Percentiles rank a stretch among this genome's conserved stretches.
These are phyloP conservation scores for Caenorhabditis auriculariae DNA, from an alignment of 2,888 invertebrate genomes.

Conservation along the genomic window DNA sequence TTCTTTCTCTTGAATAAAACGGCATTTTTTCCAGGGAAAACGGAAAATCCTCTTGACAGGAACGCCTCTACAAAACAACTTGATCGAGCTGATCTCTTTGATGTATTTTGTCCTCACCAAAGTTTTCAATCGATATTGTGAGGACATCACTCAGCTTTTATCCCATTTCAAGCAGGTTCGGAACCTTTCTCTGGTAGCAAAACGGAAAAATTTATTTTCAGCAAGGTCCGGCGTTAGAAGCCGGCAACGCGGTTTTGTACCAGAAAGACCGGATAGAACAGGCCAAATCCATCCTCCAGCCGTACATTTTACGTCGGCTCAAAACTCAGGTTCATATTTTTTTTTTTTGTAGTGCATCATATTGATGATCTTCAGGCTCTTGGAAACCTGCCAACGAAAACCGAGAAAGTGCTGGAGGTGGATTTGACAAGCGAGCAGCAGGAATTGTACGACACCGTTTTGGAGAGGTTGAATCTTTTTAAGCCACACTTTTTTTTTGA, in stretches of 20 bases:
- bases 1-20: too few species aligned
- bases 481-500: too few species aligned
- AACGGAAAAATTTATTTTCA: constrained; percentile 5
- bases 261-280: constrained; percentile 86
- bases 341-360: too few species aligned
- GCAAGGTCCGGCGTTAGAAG: constrained; percentile 39
- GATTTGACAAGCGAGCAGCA: constrained; percentile 77
- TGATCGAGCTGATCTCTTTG: constrained; percentile 87
- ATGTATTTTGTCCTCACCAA: constrained; percentile 94
- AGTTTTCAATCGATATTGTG: constrained; percentile 50
- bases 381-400: constrained; percentile 80
- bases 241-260: constrained; percentile 75
- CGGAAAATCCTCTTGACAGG: constrained; percentile 87
- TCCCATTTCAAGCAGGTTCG: constrained; percentile 53
- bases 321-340: constrained; percentile 72
- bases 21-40: constrained; percentile 77
- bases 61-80: constrained; percentile 92
- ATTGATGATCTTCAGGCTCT: constrained; percentile 59
- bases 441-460: constrained; percentile 71
- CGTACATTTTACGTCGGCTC: constrained; percentile 84
- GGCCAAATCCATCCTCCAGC: constrained; percentile 92
- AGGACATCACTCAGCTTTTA: constrained; percentile 50
- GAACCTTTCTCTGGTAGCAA: too few species aligned
- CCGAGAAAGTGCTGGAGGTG: constrained; percentile 74
- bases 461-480: constrained; percentile 32